Evolutionary conservation across 1,140 invertebrate species (phyloP).

Genomic region (Asbolus verrucosus): DNA sequence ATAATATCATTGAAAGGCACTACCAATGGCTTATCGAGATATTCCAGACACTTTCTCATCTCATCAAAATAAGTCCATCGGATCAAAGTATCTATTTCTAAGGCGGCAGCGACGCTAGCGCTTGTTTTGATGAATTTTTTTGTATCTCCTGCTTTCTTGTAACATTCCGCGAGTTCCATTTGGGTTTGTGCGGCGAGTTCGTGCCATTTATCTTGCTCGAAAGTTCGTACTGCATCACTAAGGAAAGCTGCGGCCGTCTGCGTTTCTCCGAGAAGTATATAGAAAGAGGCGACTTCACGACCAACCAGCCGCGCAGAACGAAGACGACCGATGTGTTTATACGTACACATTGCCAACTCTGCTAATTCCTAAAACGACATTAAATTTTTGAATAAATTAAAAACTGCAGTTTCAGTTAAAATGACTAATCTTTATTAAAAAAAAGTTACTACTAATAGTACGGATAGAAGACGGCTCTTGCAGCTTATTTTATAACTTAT

Average conservation of each 20-base stretch:
- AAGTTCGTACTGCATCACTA: constrained; percentile 86
- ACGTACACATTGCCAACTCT: constrained; percentile 95
- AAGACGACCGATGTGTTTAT: constrained; percentile 92
- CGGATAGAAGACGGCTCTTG: no score
- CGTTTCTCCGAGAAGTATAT: constrained; percentile 86
- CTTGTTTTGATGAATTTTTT: constrained; percentile 81
- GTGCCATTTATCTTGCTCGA: constrained; percentile 88
- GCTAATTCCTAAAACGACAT: constrained; percentile 78
- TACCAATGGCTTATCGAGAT: constrained; percentile 63
- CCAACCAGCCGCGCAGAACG: constrained; percentile 89
- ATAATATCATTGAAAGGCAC: constrained; percentile 66
- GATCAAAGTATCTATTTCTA: constrained; percentile 78
- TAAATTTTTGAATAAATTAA: constrained; percentile 12
- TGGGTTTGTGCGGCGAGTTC: constrained; percentile 84
- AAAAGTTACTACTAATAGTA: no score
- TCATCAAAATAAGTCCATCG: constrained; percentile 82
- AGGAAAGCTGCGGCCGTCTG: constrained; percentile 91
- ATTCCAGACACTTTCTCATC: constrained; percentile 77
- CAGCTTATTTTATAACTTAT: no score
- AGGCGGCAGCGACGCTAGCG: constrained; percentile 80
- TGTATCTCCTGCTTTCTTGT: constrained; percentile 81
- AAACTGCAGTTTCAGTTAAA: no score
- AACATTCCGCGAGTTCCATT: constrained; percentile 87
- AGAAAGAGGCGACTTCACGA: constrained; percentile 89
- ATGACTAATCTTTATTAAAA: not conserved